Conservation (phyloP, 2,113 vertebrate genomes). For the Anarhynchus alexandrinus region DNA sequence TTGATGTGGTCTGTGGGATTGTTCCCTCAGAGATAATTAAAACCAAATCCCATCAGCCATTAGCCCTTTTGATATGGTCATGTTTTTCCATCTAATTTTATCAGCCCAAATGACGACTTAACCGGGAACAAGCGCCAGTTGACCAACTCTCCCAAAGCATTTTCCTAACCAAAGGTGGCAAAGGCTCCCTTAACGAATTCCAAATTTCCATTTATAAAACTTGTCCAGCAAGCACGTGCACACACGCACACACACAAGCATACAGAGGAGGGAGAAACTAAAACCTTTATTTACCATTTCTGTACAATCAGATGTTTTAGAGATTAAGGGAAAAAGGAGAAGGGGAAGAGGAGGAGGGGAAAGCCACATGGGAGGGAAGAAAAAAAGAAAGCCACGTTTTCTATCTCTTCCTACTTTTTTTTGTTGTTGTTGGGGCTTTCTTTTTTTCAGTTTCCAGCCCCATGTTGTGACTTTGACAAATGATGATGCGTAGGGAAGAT, state of each 20-base stretch:
- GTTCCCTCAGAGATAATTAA: neutral
- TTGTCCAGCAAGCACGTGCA: neutral
- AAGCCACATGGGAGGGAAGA: slow-evolving; percentile 19
- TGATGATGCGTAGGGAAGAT: slow-evolving; percentile 70
- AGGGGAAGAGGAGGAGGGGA: neutral
- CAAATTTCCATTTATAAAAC: neutral
- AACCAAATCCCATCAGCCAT: neutral
- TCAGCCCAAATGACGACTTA: neutral
- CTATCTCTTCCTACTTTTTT: neutral
- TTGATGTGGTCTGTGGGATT: neutral
- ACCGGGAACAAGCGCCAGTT: neutral
- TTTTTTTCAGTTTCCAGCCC: neutral
- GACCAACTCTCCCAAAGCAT: neutral
- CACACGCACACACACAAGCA: neutral
- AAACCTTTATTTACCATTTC: slow-evolving; percentile 8
- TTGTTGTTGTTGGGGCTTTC: neutral
- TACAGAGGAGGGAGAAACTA: neutral
- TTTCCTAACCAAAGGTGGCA: neutral
- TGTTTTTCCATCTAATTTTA: neutral
- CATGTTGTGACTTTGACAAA: slow-evolving; percentile 78
- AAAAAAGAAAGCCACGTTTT: slow-evolving; percentile 64
- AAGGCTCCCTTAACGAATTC: neutral
- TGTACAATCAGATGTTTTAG: slow-evolving; percentile 75
- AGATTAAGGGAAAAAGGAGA: slow-evolving; percentile 67
- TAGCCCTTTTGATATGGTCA: neutral